These are phyloP conservation scores for Drosophila rellima DNA, from an alignment of 2,888 invertebrate genomes.

Conservation along the genomic window DNA sequence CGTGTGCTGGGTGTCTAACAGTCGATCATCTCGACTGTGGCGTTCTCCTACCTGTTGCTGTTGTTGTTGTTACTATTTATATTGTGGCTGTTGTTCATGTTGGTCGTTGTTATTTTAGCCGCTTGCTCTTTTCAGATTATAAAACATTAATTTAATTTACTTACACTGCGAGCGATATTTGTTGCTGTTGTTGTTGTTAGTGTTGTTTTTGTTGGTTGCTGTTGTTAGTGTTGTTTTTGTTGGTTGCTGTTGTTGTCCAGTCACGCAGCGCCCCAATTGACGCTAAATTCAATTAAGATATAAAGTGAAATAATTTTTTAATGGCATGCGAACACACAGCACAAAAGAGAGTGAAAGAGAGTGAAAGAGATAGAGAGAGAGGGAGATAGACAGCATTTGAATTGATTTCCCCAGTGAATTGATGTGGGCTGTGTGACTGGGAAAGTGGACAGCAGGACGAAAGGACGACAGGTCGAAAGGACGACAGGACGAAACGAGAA, in stretches of 20 bases:
- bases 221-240: conserved; percentile 13
- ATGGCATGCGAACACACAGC: conserved; percentile 57
- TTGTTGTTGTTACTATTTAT: not conserved
- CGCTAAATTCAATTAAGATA: conserved; percentile 76
- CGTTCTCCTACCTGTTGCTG: not conserved
- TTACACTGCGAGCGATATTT: conserved; percentile 40
- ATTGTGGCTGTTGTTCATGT: conserved; percentile 32
- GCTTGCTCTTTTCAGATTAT: conserved; percentile 71
- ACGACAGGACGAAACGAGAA: not conserved
- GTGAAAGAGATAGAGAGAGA: not conserved
- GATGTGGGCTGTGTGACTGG: conserved; percentile 29
- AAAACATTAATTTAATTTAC: conserved; percentile 77
- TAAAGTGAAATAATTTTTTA: conserved; percentile 79
- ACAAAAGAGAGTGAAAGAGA: not conserved
- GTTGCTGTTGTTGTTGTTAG: conserved; percentile 24
- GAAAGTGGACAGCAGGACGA: not conserved
- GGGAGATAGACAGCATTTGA: conserved; percentile 49
- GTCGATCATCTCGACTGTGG: not conserved
- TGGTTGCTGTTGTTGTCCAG: conserved; percentile 36
- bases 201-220: conserved; percentile 23
- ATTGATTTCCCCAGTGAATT: conserved; percentile 76
- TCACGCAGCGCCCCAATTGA: conserved; percentile 68
- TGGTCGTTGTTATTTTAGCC: conserved; percentile 47
- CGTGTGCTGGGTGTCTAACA: no score
- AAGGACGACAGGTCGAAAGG: no score